Base-by-base conservation (phyloP, 2,888 invertebrate species). In the Choreutis nemorana region DNA sequence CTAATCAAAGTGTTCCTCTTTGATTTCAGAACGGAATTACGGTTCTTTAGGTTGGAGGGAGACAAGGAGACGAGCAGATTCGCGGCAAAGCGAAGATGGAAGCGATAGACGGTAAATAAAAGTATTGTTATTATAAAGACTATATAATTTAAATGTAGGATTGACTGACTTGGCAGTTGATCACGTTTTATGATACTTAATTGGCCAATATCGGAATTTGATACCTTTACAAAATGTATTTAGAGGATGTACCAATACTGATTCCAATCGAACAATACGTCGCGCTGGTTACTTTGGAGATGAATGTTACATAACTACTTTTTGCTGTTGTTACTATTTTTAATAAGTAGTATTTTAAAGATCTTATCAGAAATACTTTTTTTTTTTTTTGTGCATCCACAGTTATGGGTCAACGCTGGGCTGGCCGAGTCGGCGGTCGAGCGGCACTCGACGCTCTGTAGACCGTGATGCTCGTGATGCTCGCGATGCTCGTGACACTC, bases 81-180 rank as follows among this genome's bases (percentile, higher is more conserved):
- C 85, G 8, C 84, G 87, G 78, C 87, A 86, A 42, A 78, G 65
- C 33, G 83, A 85, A 34, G 84, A 84, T 50, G 41, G 63, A 31
- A 50, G 40, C 29, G 63, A 67, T 13, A 58, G 73, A 43, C 63
- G 68, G 70, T 70, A 41, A 12, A 11, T 28, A 7, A n/a, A 10
- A 4, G 4, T 9, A 14, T n/a, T 23, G 15, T 14, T 10, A 30
- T 16, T n/a, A 8, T n/a, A 25, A 9, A 11, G 16, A 21, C 4
- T 1, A 24, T n/a, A 9, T 23, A 12, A 14, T 12, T 5, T 26
- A 16, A 13, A 11, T 9, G 9, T 13, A 22, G 5, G 18, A 18
- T 18, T n/a, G n/a, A n/a, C n/a, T n/a, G n/a, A n/a, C n/a, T n/a
- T n/a, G n/a, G n/a, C n/a, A n/a, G n/a, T n/a, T n/a, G n/a, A n/a